These are phyloP conservation scores for Pegoplata infirma DNA, from an alignment of 2,888 invertebrate genomes.

Conservation along the genomic window DNA sequence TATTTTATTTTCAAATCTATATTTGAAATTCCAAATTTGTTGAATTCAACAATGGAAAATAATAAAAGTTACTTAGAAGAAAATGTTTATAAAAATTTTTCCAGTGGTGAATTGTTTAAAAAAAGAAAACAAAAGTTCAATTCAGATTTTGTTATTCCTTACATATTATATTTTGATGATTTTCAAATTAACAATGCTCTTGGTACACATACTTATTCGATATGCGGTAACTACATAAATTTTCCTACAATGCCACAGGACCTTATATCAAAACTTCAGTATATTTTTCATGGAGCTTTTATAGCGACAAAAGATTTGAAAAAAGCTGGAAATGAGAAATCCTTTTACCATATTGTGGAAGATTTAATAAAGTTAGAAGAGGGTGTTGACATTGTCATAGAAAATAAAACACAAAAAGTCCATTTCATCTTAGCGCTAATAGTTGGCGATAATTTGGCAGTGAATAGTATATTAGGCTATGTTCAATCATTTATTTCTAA, in stretches of 20 bases:
- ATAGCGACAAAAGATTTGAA: slow-evolving; percentile 58
- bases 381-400: not conserved
- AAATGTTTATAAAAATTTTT: not conserved
- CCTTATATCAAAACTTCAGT: slow-evolving; percentile 56
- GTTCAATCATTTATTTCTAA: slow-evolving; percentile 25
- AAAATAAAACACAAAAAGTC: slow-evolving; percentile 4
- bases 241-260: slow-evolving; percentile 57
- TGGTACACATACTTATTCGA: slow-evolving; percentile 33
- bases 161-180: slow-evolving; percentile 28
- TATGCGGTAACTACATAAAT: slow-evolving; percentile 28
- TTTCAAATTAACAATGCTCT: slow-evolving; percentile 41
- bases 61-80: not conserved
- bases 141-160: slow-evolving; percentile 19
- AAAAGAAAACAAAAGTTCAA: not conserved
- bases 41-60: not conserved
- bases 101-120: slow-evolving; percentile 8
- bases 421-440: not conserved
- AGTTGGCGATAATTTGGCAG: slow-evolving; percentile 12
- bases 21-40: slow-evolving; percentile 12
- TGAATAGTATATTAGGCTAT: slow-evolving; percentile 15
- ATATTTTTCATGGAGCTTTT: slow-evolving; percentile 56
- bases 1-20: not conserved
- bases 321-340: slow-evolving; percentile 50
- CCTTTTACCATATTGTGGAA: slow-evolving; percentile 55
- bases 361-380: slow-evolving; percentile 54